phyloP scores from a whole-genome alignment of 2,113 vertebrate genomes.

The Sebastes schlegelii region DNA sequence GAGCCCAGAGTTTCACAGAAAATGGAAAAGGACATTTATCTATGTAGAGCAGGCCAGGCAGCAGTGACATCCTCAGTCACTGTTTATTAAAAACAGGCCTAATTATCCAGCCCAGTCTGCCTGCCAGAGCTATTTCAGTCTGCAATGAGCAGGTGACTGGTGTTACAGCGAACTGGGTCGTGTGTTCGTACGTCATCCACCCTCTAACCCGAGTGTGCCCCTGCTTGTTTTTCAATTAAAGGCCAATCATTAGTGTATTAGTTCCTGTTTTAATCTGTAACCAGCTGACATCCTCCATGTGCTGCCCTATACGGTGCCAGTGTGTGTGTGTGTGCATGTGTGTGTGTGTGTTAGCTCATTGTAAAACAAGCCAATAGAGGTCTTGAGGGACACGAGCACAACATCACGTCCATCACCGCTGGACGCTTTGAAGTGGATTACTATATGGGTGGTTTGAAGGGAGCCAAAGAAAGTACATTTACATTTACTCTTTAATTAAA shows the following conservation, averaged over 20 bases:
- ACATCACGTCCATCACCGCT: no score
- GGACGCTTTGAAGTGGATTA: conserved; percentile 18
- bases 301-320: neutral
- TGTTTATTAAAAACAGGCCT: conserved; percentile 72
- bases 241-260: conserved; percentile 40
- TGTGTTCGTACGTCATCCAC: conserved; percentile 39
- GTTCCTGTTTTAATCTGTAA: conserved; percentile 51
- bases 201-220: conserved; percentile 34
- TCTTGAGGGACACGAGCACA: no score
- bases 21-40: conserved; percentile 43
- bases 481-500: neutral
- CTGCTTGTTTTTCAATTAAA: conserved; percentile 51
- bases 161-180: conserved; percentile 33
- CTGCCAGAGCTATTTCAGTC: conserved; percentile 44
- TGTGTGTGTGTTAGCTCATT: conserved; percentile 18
- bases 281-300: conserved; percentile 22
- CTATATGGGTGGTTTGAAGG: neutral
- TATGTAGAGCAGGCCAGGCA: conserved; percentile 27
- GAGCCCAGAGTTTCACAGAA: neutral
- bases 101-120: conserved; percentile 43
- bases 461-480: neutral
- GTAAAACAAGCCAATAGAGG: neutral
- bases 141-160: conserved; percentile 37
- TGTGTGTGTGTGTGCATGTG: conserved; percentile 16
- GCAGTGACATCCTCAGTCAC: conserved; percentile 47